phyloP scores from a whole-genome alignment of 2,797 vertebrate genomes.

The Apodemus agrarius region DNA sequence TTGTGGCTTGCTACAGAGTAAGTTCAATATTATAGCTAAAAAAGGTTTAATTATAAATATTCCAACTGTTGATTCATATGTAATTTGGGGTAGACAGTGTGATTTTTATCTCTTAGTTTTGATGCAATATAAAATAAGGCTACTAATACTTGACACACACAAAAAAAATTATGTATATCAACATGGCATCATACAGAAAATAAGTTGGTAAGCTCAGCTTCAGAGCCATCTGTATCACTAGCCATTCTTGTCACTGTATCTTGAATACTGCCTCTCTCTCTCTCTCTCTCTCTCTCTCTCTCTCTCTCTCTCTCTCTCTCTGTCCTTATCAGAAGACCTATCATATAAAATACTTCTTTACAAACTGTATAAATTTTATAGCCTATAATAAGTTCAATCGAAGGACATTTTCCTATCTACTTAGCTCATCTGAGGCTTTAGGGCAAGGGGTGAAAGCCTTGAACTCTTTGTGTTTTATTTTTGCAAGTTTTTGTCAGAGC shows the following conservation, averaged over 20 bases:
- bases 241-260: background rate
- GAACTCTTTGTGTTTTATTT: slow-evolving; percentile 70
- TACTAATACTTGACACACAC: background rate
- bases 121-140: background rate
- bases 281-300: too few species aligned
- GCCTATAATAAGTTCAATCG: slow-evolving; percentile 71
- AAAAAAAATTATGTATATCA: background rate
- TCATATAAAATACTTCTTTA: slow-evolving; percentile 49
- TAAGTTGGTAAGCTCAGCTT: background rate
- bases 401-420: slow-evolving; percentile 57
- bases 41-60: slow-evolving; percentile 8
- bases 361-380: slow-evolving; percentile 68
- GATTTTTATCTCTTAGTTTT: background rate
- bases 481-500: slow-evolving; percentile 82
- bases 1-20: background rate
- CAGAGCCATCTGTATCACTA: background rate
- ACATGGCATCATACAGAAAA: background rate
- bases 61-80: background rate
- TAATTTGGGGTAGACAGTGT: background rate
- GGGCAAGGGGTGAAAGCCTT: background rate
- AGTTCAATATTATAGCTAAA: background rate
- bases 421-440: slow-evolving; percentile 57
- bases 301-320: background rate
- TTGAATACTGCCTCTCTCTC: too few species aligned
- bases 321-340: slow-evolving; percentile 59